Evolutionary conservation across 2,888 invertebrate species (phyloP), one percentile per base, ranked within the genome.

Genomic region (Gasteruption jaculator): DNA sequence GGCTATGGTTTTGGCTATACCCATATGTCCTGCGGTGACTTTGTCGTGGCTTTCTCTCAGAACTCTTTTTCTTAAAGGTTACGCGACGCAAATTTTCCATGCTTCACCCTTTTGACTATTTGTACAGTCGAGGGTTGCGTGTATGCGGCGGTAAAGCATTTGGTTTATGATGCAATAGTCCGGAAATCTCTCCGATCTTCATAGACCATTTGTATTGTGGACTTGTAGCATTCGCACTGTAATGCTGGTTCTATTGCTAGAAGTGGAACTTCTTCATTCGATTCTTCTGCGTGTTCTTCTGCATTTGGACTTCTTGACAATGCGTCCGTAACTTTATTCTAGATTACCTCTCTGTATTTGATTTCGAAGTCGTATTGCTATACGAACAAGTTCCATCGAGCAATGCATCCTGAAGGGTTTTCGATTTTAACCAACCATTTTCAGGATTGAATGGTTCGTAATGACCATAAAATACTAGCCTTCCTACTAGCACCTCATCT

Each of bases 11-110:
- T 46, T 48, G 15, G 24, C 36, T 11, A 38, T 27, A 4, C 48
- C 45, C 7, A 43, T 20, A 37, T 46, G 49, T 12, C 43, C 46
- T 2, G 49, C 46, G 8, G 41, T 49, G 3, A 39, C 38, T 8
- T 16, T 15, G 26, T 45, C 45, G 30, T 45, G 45, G 11, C 20
- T 19, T n/a, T 45, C 33, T 14, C 14, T 5, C n/a, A 43, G 7
- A 14, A 32, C 27, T 22, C n/a, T 22, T 8, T 16, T 8, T 8
- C 39, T 8, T 3, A 14, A n/a, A 4, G 18, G 10, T 16, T 24
- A 11, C 3, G 43, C 33, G 5, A 43, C 18, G 12, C 38, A 30
- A 4, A 15, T 5, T 26, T 39, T 38, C 43, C 43, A 43, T 6
- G 6, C 38, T 18, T 21, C 37, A 11, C 10, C 27, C 12, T 34